Conservation (phyloP, 2,797 vertebrate species). For the Agapornis canus region DNA sequence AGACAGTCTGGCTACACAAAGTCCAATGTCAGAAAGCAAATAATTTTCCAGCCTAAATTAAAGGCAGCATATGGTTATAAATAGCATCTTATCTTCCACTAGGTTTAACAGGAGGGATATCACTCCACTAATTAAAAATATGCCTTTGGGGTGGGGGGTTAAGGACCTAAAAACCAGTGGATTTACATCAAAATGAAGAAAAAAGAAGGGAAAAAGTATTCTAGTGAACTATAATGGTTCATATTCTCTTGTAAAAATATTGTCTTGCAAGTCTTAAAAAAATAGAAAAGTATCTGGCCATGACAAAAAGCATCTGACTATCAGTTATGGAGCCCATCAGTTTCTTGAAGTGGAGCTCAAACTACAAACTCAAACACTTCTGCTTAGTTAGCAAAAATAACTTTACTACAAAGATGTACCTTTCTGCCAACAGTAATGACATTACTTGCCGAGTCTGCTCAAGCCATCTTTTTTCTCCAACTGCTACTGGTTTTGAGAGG, state of each 20-base stretch:
- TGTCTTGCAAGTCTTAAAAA: not conserved
- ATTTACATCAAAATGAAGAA: constrained; percentile 1
- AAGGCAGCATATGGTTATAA: constrained; percentile 15
- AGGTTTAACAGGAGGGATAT: constrained; percentile 30
- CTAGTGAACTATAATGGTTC: not conserved
- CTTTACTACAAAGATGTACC: not conserved
- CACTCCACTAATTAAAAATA: constrained; percentile 38
- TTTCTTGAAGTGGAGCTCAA: not conserved
- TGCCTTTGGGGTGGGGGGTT: not conserved
- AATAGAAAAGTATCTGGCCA: not conserved
- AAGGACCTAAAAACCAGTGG: not conserved
- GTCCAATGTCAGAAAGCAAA: constrained; percentile 1
- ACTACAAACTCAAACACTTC: not conserved
- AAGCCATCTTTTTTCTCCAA: not conserved
- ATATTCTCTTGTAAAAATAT: not conserved
- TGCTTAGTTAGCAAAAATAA: not conserved
- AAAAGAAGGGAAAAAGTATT: not conserved
- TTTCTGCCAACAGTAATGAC: not conserved
- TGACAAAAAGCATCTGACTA: not conserved
- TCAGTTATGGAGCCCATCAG: not conserved
- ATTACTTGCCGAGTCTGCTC: not conserved
- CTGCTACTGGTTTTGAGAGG: not conserved
- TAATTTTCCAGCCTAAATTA: constrained; percentile 1
- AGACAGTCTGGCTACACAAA: not conserved
- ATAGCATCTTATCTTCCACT: constrained; percentile 10